These are phyloP conservation scores for Pleuronectes platessa DNA, from an alignment of 2,113 vertebrate genomes.

Conservation along the genomic window DNA sequence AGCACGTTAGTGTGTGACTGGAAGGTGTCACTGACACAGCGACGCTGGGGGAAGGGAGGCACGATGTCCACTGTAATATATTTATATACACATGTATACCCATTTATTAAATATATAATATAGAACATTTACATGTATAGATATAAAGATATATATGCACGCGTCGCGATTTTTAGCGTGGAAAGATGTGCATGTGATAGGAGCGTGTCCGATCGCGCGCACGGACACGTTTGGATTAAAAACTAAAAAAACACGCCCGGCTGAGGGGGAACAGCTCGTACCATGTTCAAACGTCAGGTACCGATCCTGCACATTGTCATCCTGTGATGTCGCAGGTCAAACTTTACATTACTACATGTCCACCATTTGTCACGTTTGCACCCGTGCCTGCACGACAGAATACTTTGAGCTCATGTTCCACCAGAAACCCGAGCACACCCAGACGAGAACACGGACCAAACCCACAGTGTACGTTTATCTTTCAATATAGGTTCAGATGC, in stretches of 20 bases:
- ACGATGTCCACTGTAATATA: conserved; percentile 30
- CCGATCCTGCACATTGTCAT: too few relatives aligned
- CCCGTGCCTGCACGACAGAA: neutral
- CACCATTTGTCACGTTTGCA: conserved; percentile 15
- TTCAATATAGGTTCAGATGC: neutral
- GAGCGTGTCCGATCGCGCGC: neutral
- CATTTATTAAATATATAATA: too few relatives aligned
- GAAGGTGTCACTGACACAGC: conserved; percentile 20
- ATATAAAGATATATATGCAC: neutral
- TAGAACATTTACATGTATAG: too few relatives aligned
- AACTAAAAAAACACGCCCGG: too few relatives aligned
- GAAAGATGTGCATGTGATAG: neutral
- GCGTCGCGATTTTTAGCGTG: neutral
- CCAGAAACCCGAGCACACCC: too few relatives aligned
- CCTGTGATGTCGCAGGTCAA: conserved; percentile 32
- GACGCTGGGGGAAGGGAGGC: conserved; percentile 54
- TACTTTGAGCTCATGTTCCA: too few relatives aligned
- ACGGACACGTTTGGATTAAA: neutral
- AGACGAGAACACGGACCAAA: neutral
- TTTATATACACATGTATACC: too few relatives aligned
- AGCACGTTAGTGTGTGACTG: conserved; percentile 8
- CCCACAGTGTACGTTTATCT: neutral
- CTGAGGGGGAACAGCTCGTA: too few relatives aligned
- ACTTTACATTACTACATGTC: conserved; percentile 21
- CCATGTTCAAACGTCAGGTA: too few relatives aligned